Evolutionary conservation across 2,888 invertebrate species (phyloP), one percentile per base, ranked within the genome.

Genomic region (Myopa tessellatipennis): DNA sequence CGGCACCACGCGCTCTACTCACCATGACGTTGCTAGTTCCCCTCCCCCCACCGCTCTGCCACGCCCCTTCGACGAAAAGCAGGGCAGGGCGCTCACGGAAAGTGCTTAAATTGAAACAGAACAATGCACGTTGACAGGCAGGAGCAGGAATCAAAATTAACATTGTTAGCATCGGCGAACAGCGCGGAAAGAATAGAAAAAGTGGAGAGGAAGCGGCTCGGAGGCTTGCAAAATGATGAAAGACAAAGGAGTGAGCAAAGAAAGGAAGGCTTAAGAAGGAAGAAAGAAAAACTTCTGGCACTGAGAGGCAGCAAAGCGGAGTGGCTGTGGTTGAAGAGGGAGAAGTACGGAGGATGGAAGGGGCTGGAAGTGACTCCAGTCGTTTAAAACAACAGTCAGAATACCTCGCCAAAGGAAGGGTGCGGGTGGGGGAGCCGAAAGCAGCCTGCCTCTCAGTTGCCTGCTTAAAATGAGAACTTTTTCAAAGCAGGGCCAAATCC

Each of bases 81-180:
- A 12, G 36, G 60, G n/a, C 40, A 40, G 73, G 16, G 18, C 45
- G 36, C 12, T 55, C 14, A 8, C n/a, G 40, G 61, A 38, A 60
- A 60, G 68, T 60, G 45, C 69, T 75, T 60, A 69, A 60, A 45
- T 68, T 60, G 36, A 68, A 75, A 67, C 65, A 26, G 68, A 69
- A 75, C 69, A 69, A 75, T 45, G 68, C 61, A 75, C 75, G 68
- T 75, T 75, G 75, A 75, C 75, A 69, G 55, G 60, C 69, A 55
- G 55, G 65, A 65, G 50, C 52, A 74, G 63, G 63, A 74, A 74
- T 74, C 65, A 74, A 63, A 74, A 74, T 74, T 74, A 74, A 74
- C 74, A 65, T 74, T 52, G 74, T 74, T 65, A 74, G 65, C 65
- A 74, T 65, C 50, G 26, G 52, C 34, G 50, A 34, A 52, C 34